A percentile compares a stretch with the other conserved stretches of the same genome.
Conservation (phyloP, 2,888 invertebrate species). For the Protophormia terraenovae region DNA sequence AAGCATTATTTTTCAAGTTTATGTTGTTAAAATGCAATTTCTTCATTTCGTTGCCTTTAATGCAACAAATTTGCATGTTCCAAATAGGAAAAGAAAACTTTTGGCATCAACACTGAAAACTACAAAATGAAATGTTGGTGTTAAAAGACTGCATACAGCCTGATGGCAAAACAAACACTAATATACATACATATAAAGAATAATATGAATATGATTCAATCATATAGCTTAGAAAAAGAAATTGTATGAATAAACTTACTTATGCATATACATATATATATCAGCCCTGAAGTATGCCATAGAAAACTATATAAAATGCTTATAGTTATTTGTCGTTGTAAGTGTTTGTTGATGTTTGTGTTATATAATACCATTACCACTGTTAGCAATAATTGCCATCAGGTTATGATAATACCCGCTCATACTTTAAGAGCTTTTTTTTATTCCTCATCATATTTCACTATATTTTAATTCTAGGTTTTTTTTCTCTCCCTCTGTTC, state of each 20-base stretch:
- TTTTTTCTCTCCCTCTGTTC: not conserved
- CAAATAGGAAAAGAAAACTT: not conserved
- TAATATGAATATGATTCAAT: slow-evolving; percentile 34
- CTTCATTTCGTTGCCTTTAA: slow-evolving; percentile 21
- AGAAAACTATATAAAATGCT: not conserved
- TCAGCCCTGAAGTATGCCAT: slow-evolving; percentile 13
- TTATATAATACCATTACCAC: slow-evolving; percentile 10
- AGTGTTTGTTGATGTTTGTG: too few relatives aligned
- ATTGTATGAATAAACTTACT: not conserved
- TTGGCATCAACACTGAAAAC: not conserved
- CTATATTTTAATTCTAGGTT: not conserved
- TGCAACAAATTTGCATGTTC: slow-evolving; percentile 46
- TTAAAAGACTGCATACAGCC: not conserved
- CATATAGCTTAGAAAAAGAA: not conserved
- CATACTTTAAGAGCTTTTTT: not conserved
- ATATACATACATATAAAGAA: not conserved
- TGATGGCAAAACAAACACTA: not conserved
- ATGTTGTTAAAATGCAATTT: slow-evolving; percentile 39
- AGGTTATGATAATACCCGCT: slow-evolving; percentile 16
- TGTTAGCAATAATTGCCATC: slow-evolving; percentile 33
- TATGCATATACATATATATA: not conserved
- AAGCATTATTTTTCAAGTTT: slow-evolving; percentile 14
- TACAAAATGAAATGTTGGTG: not conserved
- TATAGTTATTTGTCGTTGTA: not conserved
- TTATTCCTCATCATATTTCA: not conserved